These are phyloP conservation scores for Kryphioiulus occultus DNA, from an alignment of 2,888 invertebrate species.

Conservation along the genomic window DNA sequence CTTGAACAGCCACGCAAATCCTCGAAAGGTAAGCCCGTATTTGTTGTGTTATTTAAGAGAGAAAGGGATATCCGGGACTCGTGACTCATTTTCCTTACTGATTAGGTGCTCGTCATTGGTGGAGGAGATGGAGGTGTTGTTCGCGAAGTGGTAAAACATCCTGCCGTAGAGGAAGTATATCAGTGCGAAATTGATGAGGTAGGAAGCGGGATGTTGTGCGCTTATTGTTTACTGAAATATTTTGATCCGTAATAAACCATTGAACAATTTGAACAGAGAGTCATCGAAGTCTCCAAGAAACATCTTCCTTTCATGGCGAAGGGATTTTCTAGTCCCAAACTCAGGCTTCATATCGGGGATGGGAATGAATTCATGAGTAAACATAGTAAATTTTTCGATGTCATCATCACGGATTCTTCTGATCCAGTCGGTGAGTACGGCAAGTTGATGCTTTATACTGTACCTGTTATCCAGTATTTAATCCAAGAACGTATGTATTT, in stretches of 20 bases:
- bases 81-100: slow-evolving; percentile 41
- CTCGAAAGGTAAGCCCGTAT: slow-evolving; percentile 73
- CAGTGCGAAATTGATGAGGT: slow-evolving; percentile 93
- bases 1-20: slow-evolving; percentile 87
- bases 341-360: slow-evolving; percentile 85
- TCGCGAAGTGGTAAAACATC: slow-evolving; percentile 93
- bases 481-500: background rate
- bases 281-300: slow-evolving; percentile 87
- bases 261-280: slow-evolving; percentile 66
- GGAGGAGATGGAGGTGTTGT: slow-evolving; percentile 99
- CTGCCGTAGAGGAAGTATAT: slow-evolving; percentile 81
- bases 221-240: background rate
- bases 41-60: background rate
- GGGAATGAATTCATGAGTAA: slow-evolving; percentile 94
- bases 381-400: slow-evolving; percentile 85
- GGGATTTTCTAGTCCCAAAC: slow-evolving; percentile 83
- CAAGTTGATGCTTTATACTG: background rate
- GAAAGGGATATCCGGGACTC: background rate
- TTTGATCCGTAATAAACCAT: background rate
- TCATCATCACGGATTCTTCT: slow-evolving; percentile 97
- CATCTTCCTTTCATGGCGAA: slow-evolving; percentile 90
- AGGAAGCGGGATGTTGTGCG: background rate
- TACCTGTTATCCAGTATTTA: background rate
- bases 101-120: slow-evolving; percentile 86
- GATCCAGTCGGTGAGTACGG: slow-evolving; percentile 83